Conservation (phyloP, 2,113 vertebrate species). For the Uria aalge region DNA sequence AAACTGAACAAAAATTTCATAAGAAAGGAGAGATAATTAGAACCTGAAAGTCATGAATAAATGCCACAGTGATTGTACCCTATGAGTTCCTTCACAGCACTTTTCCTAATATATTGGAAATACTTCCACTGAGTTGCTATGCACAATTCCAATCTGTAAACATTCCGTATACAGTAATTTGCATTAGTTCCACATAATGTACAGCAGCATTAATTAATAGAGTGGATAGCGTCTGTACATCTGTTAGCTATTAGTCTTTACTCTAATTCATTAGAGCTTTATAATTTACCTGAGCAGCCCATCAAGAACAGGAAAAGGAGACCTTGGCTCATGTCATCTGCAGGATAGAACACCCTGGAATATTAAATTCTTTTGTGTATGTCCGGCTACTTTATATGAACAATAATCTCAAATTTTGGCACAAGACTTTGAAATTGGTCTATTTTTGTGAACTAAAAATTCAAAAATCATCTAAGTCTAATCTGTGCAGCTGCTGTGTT, state of each 20-base stretch:
- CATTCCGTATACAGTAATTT: slow-evolving; percentile 27
- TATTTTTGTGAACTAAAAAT: neutral
- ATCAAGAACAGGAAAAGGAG: slow-evolving; percentile 24
- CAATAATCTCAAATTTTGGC: neutral
- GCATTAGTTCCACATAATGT: slow-evolving; percentile 48
- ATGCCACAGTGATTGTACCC: neutral
- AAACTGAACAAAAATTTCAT: slow-evolving; percentile 1
- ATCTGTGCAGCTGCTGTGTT: neutral
- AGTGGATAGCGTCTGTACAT: slow-evolving; percentile 27
- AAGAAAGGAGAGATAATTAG: neutral
- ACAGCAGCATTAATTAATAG: slow-evolving; percentile 59
- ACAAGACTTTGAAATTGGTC: neutral
- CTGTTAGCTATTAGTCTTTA: slow-evolving; percentile 57
- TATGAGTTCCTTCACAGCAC: neutral
- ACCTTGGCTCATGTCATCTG: slow-evolving; percentile 8
- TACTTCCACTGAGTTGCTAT: neutral
- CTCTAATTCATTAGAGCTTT: slow-evolving; percentile 47
- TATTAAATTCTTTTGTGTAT: neutral
- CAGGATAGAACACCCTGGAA: neutral
- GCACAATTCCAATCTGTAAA: slow-evolving; percentile 45
- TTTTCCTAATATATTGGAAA: neutral
- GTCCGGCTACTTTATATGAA: neutral
- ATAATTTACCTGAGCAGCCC: slow-evolving; percentile 54
- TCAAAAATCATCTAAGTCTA: neutral
- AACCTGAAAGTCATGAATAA: neutral